Evolutionary conservation across 2,888 invertebrate genomes (phyloP), one percentile per base, ranked within the genome.

Genomic region (Nudaria mundana): DNA sequence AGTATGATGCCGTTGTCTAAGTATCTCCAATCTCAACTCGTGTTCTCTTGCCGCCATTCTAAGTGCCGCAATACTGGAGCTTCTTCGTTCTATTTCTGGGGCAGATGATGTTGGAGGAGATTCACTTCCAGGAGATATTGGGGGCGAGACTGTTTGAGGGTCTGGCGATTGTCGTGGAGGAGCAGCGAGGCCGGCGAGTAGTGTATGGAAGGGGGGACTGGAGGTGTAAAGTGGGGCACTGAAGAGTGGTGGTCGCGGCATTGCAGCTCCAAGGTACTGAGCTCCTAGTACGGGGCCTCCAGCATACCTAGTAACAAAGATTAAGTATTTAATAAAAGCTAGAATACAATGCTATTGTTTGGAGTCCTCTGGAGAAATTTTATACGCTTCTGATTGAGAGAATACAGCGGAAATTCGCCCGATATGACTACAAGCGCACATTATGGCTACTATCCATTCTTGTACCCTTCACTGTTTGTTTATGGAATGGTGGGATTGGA

Each of bases 41-140:
- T 97, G 97, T 74, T 97, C 97, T 35, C 97, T 90, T 1, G 97
- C 97, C 58, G 97, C 97, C 63, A 96, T 90, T 53, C 97, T 89
- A 24, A 97, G 83, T 0, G 95, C 94, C 0, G 96, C 97, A 60
- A 97, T 97, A 66, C 97, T 97, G 18, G 95, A 95, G 60, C 94
- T 95, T 60, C 96, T 88, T 52, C 96, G 89, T 76, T 96, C 96
- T 40, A 95, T 93, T 52, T 95, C 95, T 15, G 93, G 94, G 0
- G 91, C 90, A 0, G 72, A 63, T 1, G 79, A 65, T 49, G 82
- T 66, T 12, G 90, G 87, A 7, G 91, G 91, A 1, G 91, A 91
- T 46, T 84, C 85, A 52, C 81, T 86, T 31, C 86, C 86, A 1
- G 88, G 88, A n/a, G 85, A 86, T 52, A 86, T 87, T 1, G 90